Evolutionary conservation across 2,113 vertebrate genomes (phyloP), one percentile per base, ranked within the genome.

Genomic region (Muntiacus muntjak): DNA sequence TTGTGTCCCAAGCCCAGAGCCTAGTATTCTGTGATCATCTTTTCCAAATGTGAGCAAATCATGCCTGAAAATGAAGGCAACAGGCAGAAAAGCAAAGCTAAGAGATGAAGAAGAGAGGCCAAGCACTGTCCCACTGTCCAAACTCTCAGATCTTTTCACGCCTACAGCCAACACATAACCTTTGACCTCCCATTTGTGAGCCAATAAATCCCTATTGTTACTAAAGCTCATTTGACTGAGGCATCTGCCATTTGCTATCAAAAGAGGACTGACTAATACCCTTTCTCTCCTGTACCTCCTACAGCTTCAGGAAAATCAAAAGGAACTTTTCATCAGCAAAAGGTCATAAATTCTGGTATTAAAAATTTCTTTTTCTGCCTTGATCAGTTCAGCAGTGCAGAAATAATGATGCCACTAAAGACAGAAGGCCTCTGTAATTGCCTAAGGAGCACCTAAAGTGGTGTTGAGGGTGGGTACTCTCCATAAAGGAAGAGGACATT

Each of bases 281-380:
- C 43, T 23, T 0, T 97, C n/a, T 95, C 7, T 33, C 47, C 26
- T 85, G 76, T 76, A 71, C 67, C 58, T 97, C 79, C 16, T 91
- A 94, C 33, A 76, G 60, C 33, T 97, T 54, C 13, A 89, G 47
- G 52, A 76, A 87, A 67, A 40, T 92, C 55, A 91, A 92, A 95
- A 90, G 57, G 30, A 97, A 52, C 85, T 91, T 96, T 93, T 96
- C 82, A 95, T 95, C 50, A 93, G 88, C 76, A 83, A 97, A 96
- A 94, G 23, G 84, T 91, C 86, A 91, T 88, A 76, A 81, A 91
- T 96, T 85, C 74, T 95, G 62, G 26, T 88, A 87, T 95, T 90
- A 94, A 96, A 71, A 82, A 36, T 94, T 96, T 96, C 81, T 93
- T 92, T 88, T 91, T 50, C 50, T 97, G 91, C 94, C 64, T 97